Percentiles rank a stretch among this genome's conserved stretches.
Evolutionary conservation across 2,113 vertebrate species (phyloP).

Genomic region (Hydrolagus affinis): DNA sequence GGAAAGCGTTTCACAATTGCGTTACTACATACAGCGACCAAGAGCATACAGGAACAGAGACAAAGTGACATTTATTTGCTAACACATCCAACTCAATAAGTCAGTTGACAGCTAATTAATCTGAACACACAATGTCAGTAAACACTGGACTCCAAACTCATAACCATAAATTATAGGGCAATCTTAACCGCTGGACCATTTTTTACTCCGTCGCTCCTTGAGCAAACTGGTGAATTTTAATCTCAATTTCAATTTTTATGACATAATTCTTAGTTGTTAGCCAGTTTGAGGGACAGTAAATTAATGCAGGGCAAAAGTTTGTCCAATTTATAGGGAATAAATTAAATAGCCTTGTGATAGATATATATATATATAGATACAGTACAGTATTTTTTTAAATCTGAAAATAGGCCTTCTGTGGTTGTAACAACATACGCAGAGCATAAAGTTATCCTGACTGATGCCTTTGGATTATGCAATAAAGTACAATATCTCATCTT

Average conservation of each 20-base stretch:
- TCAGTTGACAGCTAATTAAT: constrained; percentile 2
- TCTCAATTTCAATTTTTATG: neutral
- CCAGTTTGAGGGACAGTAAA: neutral
- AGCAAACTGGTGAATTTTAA: neutral
- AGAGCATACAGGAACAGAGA: neutral
- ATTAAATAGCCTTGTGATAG: too few relatives aligned
- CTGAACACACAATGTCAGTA: constrained; percentile 3
- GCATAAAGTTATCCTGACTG: neutral
- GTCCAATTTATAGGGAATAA: too few relatives aligned
- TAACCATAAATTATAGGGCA: constrained; percentile 18
- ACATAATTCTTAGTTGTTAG: neutral
- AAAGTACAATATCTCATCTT: neutral
- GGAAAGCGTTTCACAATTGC: neutral
- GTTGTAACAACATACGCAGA: neutral
- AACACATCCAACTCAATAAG: neutral
- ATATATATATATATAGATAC: neutral
- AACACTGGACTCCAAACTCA: neutral
- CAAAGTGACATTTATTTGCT: neutral
- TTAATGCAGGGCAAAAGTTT: too few relatives aligned
- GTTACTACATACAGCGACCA: neutral
- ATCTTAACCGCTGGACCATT: neutral
- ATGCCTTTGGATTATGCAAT: neutral
- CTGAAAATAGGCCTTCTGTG: neutral
- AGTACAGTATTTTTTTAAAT: neutral
- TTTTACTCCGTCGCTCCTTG: neutral